Conservation (phyloP, 2,797 vertebrate species). For the Sebastes vulpes region DNA sequence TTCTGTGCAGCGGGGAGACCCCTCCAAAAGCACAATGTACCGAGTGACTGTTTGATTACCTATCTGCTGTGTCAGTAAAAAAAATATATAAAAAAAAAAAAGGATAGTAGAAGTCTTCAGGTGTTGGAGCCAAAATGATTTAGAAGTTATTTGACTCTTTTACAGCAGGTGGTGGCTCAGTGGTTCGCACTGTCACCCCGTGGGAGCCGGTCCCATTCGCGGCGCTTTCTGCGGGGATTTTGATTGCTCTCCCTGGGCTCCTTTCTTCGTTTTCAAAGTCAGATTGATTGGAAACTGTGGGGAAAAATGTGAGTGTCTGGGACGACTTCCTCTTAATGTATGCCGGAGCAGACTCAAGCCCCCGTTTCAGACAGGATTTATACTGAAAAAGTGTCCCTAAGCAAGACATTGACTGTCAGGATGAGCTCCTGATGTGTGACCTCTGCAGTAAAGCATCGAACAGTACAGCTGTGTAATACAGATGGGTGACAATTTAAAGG, state of each 20-base stretch:
- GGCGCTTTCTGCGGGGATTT: slow-evolving; percentile 35
- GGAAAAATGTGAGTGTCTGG: slow-evolving; percentile 23
- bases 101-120: slow-evolving; percentile 5
- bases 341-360: slow-evolving; percentile 45
- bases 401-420: slow-evolving; percentile 21
- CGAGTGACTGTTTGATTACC: slow-evolving; percentile 23
- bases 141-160: slow-evolving; percentile 47
- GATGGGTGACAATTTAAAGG: background rate
- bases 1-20: slow-evolving; percentile 10
- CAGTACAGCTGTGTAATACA: slow-evolving; percentile 1
- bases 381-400: slow-evolving; percentile 19
- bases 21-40: slow-evolving; percentile 30
- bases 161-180: slow-evolving; percentile 34
- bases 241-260: slow-evolving; percentile 54
- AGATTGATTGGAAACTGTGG: slow-evolving; percentile 51
- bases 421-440: slow-evolving; percentile 27
- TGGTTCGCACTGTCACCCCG: slow-evolving; percentile 3
- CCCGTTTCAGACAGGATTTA: slow-evolving; percentile 36
- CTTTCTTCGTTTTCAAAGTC: slow-evolving; percentile 50
- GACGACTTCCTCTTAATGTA: slow-evolving; percentile 40
- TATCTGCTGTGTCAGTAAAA: slow-evolving; percentile 42
- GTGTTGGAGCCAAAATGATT: slow-evolving; percentile 32
- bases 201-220: background rate
- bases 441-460: slow-evolving; percentile 21
- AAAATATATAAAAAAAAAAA: background rate